A percentile compares a stretch with the other conserved stretches of the same genome.
phyloP scores from a whole-genome alignment of 1,140 invertebrate genomes.

The Pemphigus obesinymphae region DNA sequence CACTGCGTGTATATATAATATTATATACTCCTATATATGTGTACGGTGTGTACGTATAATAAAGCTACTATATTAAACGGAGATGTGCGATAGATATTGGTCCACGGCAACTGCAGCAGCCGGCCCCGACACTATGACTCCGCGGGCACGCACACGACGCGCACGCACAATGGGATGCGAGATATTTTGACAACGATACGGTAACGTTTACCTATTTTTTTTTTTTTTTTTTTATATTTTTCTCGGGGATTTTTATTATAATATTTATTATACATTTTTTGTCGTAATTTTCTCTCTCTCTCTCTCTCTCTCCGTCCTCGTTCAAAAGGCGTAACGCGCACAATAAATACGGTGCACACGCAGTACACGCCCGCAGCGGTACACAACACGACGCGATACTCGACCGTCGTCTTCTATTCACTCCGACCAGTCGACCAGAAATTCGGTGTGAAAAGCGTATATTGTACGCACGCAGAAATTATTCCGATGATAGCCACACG shows the following conservation, averaged over 20 bases:
- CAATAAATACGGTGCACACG: neutral
- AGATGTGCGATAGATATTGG: neutral
- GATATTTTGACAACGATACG: conserved; percentile 37
- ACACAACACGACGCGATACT: neutral
- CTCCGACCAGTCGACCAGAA: conserved; percentile 28
- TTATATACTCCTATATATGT: no score
- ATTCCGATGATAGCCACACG: neutral
- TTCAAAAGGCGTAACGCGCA: conserved; percentile 14
- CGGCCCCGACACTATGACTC: neutral
- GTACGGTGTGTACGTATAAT: neutral
- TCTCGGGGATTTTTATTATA: neutral
- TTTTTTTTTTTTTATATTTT: no score
- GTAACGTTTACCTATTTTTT: neutral
- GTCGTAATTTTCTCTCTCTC: conserved; percentile 2
- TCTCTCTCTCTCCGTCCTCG: no score
- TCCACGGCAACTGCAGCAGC: neutral
- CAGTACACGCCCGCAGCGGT: neutral
- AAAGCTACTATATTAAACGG: conserved; percentile 38
- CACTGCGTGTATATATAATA: neutral
- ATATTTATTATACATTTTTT: neutral
- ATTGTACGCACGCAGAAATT: neutral
- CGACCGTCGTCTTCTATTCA: neutral
- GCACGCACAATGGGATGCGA: neutral
- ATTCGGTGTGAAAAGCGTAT: conserved; percentile 30
- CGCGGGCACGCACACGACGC: no score